A percentile compares a stretch with the other conserved stretches of the same genome.
Conservation (phyloP, 2,797 vertebrate species). For the Sebastes hopkinsi region DNA sequence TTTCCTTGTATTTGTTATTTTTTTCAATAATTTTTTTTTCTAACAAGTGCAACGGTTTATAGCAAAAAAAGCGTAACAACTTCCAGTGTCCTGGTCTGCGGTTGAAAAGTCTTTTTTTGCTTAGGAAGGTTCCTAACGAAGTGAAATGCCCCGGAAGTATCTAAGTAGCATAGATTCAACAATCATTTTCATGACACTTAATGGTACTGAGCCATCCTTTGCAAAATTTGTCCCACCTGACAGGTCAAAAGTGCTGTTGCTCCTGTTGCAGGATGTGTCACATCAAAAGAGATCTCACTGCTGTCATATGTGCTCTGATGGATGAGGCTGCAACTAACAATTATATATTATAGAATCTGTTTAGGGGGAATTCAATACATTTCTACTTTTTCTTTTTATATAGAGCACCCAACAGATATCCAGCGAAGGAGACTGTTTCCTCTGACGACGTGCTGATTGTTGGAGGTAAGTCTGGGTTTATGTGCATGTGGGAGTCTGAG, state of each 20-base stretch:
- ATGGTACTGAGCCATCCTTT: background rate
- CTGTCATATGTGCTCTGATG: background rate
- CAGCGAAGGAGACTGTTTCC: background rate
- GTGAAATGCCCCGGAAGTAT: no score
- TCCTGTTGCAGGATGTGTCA: background rate
- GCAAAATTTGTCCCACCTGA: background rate
- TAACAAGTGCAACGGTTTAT: background rate
- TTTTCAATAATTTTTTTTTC: background rate
- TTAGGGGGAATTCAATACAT: background rate
- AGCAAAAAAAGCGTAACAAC: background rate
- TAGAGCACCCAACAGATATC: background rate
- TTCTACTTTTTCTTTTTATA: background rate
- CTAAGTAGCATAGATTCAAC: no score
- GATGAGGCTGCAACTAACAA: background rate
- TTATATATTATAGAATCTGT: background rate
- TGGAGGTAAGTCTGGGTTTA: constrained; percentile 37
- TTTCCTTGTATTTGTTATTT: background rate
- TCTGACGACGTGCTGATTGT: constrained; percentile 4
- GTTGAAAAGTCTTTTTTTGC: no score
- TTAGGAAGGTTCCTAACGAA: no score
- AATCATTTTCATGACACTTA: background rate
- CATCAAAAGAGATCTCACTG: background rate
- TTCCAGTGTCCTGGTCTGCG: background rate
- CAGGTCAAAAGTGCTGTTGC: background rate
- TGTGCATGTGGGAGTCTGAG: constrained; percentile 29